phyloP scores from a whole-genome alignment of 2,797 vertebrate species.

The Cephalopachus bancanus region DNA sequence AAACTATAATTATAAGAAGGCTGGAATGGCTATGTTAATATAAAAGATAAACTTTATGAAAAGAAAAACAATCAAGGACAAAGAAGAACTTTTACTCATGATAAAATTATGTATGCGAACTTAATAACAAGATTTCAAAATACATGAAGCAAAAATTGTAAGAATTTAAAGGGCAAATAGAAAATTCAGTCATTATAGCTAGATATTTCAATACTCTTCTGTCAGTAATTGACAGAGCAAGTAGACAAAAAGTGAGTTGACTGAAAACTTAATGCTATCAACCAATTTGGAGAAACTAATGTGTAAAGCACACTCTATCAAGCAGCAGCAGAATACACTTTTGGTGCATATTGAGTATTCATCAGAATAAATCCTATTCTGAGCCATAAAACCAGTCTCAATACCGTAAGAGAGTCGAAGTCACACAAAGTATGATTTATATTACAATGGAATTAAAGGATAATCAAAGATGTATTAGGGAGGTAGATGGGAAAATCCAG shows the following conservation, averaged over 20 bases:
- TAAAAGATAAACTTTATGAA: not conserved
- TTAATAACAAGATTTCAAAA: slow-evolving; percentile 11
- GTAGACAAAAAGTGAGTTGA: not conserved
- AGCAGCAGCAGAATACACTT: not conserved
- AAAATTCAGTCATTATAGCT: not conserved
- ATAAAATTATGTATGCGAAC: not conserved
- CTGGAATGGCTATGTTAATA: not conserved
- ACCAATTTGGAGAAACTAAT: not conserved
- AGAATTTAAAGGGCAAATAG: not conserved
- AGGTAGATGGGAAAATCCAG: not conserved
- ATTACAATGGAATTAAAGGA: not conserved
- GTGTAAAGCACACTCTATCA: not conserved
- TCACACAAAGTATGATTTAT: slow-evolving; percentile 34
- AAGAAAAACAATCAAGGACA: not conserved
- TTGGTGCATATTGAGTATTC: not conserved
- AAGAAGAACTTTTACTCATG: not conserved
- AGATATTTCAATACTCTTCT: not conserved
- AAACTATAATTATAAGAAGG: not conserved
- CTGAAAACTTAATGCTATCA: not conserved
- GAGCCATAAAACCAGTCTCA: not conserved
- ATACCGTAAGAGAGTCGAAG: not conserved
- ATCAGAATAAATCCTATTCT: not conserved
- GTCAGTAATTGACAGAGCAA: not conserved
- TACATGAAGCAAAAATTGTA: not conserved
- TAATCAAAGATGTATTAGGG: not conserved